These are phyloP conservation scores for Cybosia mesomella DNA, from an alignment of 2,888 invertebrate species.

Conservation along the genomic window DNA sequence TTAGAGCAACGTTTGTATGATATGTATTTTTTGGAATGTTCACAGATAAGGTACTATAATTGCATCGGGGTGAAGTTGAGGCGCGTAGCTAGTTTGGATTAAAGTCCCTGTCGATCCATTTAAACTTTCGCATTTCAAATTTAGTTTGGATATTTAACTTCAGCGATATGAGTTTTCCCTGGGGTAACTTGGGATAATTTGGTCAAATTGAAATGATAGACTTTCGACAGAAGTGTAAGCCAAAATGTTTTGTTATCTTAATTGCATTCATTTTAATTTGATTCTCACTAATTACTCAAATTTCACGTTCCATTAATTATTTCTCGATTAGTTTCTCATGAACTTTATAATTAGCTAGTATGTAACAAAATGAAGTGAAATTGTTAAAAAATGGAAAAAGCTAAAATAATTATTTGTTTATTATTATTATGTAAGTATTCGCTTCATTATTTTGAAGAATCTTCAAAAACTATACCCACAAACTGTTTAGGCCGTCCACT, in stretches of 20 bases:
- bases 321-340: conserved; percentile 5
- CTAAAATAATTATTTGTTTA: conserved; percentile 1
- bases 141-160: too few species aligned
- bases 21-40: too few species aligned
- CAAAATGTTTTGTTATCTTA: conserved; percentile 2
- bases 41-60: too few species aligned
- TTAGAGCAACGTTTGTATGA: too few species aligned
- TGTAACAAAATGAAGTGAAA: not conserved
- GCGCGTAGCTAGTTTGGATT: too few species aligned
- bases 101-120: too few species aligned
- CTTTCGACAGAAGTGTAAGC: not conserved
- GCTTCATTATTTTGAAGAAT: not conserved
- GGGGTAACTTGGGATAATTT: too few species aligned
- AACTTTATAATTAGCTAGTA: not conserved
- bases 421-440: conserved; percentile 13
- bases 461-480: not conserved
- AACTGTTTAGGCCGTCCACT: too few species aligned
- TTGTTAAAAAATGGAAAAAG: not conserved
- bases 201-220: not conserved
- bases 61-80: too few species aligned
- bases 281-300: conserved; percentile 6
- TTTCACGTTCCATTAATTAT: not conserved
- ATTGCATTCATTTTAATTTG: conserved; percentile 12
- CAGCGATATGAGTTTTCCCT: too few species aligned
- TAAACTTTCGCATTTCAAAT: too few species aligned